phyloP scores from a whole-genome alignment of 2,888 invertebrate genomes.

The Thysanoteuthis rhombus region DNA sequence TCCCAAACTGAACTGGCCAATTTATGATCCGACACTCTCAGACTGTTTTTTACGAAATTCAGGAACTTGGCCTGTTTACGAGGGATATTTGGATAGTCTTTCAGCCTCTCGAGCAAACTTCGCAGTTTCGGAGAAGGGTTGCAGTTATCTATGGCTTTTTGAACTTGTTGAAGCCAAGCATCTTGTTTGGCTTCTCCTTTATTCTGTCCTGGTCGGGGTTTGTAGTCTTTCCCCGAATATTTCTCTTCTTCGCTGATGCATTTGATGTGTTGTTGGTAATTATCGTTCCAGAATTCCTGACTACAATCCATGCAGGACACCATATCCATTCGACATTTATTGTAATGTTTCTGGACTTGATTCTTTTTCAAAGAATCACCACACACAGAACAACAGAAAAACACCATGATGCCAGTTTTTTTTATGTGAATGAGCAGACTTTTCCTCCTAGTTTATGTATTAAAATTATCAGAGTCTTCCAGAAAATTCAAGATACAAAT shows the following conservation, averaged over 20 bases:
- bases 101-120: slow-evolving; percentile 76
- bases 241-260: slow-evolving; percentile 88
- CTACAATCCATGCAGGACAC: slow-evolving; percentile 93
- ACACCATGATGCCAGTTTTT: slow-evolving; percentile 78
- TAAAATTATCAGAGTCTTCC: background rate
- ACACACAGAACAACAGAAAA: slow-evolving; percentile 91
- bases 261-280: slow-evolving; percentile 82
- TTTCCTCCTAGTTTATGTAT: background rate
- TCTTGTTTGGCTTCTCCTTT: slow-evolving; percentile 89
- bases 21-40: slow-evolving; percentile 70
- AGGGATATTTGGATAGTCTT: slow-evolving; percentile 83
- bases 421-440: background rate
- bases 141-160: slow-evolving; percentile 75
- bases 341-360: slow-evolving; percentile 85
- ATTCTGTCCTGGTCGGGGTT: slow-evolving; percentile 75
- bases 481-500: background rate
- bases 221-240: slow-evolving; percentile 85
- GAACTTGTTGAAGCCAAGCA: slow-evolving; percentile 80
- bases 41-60: slow-evolving; percentile 69
- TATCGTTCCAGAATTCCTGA: slow-evolving; percentile 78
- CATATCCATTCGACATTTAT: slow-evolving; percentile 77
- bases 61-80: slow-evolving; percentile 84
- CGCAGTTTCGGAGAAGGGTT: slow-evolving; percentile 73
- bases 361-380: slow-evolving; percentile 91
- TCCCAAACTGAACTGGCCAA: slow-evolving; percentile 79